Conservation (phyloP, 2,888 invertebrate species). For the Scaptomyza polygonia region DNA sequence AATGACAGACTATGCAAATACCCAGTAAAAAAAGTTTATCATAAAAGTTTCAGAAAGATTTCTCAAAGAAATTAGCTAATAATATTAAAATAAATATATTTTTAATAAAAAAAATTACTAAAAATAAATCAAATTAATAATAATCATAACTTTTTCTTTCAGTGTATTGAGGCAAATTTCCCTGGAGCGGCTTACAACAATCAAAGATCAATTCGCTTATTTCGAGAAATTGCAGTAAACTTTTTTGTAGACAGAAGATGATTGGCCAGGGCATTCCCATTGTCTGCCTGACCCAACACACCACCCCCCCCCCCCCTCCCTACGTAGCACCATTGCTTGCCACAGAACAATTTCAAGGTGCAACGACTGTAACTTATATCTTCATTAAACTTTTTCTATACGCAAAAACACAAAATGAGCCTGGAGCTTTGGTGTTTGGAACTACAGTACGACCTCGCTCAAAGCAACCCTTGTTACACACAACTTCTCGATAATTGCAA, state of each 20-base stretch:
- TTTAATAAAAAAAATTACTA: too few species aligned
- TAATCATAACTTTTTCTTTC: neutral
- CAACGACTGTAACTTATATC: slow-evolving; percentile 76
- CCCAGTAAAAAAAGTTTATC: neutral
- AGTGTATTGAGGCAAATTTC: neutral
- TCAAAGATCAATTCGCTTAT: too few species aligned
- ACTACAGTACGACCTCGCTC: too few species aligned
- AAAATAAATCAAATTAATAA: too few species aligned
- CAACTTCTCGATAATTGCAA: too few species aligned
- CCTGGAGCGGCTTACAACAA: neutral
- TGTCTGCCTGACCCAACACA: slow-evolving; percentile 12
- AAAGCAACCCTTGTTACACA: too few species aligned
- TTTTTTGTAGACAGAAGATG: neutral
- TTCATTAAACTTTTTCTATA: slow-evolving; percentile 68
- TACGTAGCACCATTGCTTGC: too few species aligned
- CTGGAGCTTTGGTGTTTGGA: too few species aligned
- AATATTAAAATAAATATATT: too few species aligned
- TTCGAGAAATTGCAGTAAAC: neutral
- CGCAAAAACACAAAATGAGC: slow-evolving; percentile 17
- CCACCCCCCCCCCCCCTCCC: too few species aligned
- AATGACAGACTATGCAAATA: neutral
- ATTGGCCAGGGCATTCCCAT: slow-evolving; percentile 12
- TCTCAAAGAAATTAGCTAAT: too few species aligned
- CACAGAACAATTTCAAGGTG: slow-evolving; percentile 72
- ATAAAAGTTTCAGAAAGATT: too few species aligned